phyloP scores from a whole-genome alignment of 2,888 invertebrate species.

The Parascotia fuliginaria region DNA sequence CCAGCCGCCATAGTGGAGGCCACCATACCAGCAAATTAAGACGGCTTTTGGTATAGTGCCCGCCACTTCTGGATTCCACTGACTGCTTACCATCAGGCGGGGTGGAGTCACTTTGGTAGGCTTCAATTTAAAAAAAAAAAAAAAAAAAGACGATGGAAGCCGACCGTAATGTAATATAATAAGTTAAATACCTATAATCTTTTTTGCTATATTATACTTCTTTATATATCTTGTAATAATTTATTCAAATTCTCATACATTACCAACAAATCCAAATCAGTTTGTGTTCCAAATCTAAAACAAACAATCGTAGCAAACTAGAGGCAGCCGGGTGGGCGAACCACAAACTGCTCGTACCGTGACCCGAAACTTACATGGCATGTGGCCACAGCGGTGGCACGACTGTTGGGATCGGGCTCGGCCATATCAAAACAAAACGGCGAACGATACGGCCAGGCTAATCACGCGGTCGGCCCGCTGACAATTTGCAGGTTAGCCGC shows the following conservation, averaged over 20 bases:
- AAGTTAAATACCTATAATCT: too few relatives aligned
- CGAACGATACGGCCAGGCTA: constrained; percentile 59
- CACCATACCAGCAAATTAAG: too few relatives aligned
- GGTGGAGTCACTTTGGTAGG: too few relatives aligned
- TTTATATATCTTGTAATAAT: too few relatives aligned
- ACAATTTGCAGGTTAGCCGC: constrained; percentile 73
- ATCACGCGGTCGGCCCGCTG: constrained; percentile 61
- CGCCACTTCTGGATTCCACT: too few relatives aligned
- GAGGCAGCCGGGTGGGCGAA: constrained; percentile 47
- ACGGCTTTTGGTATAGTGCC: too few relatives aligned
- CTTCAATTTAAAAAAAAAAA: too few relatives aligned
- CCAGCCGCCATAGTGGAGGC: too few relatives aligned
- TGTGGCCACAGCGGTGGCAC: constrained; percentile 44
- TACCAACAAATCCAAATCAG: constrained; percentile 8
- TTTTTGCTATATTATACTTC: too few relatives aligned
- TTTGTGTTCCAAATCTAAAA: constrained; percentile 21
- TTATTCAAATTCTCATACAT: not conserved
- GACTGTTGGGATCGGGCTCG: constrained; percentile 43
- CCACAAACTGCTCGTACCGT: constrained; percentile 64
- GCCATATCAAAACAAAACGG: constrained; percentile 68
- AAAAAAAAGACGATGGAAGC: too few relatives aligned
- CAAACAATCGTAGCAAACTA: constrained; percentile 42
- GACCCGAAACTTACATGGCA: constrained; percentile 57
- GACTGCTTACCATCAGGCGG: too few relatives aligned
- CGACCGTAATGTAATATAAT: too few relatives aligned